A percentile compares a stretch with the other conserved stretches of the same genome.
phyloP scores from a whole-genome alignment of 2,113 vertebrate genomes.

The Bubo scandiacus region DNA sequence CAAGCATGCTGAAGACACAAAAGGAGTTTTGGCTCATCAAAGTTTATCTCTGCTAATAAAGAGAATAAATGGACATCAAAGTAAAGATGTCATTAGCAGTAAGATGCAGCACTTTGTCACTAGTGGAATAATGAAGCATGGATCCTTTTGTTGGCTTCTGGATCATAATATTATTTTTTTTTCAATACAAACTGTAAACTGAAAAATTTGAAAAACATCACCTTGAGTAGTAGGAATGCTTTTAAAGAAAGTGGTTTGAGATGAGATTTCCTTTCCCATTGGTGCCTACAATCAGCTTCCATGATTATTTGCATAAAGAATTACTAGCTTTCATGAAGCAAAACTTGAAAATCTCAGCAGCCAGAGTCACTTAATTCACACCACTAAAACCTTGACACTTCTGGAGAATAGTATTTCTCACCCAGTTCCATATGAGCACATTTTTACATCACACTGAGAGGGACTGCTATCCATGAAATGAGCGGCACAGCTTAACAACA shows the following conservation, averaged over 20 bases:
- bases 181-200: background rate
- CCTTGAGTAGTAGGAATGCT: background rate
- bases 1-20: background rate
- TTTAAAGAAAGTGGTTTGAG: background rate
- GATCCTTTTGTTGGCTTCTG: background rate
- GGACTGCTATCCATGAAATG: background rate
- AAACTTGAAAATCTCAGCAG: background rate
- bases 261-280: background rate
- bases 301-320: background rate
- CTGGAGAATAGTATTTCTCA: background rate
- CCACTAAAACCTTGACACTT: background rate
- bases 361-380: background rate
- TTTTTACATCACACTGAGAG: background rate
- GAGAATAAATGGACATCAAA: conserved; percentile 19
- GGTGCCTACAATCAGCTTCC: background rate
- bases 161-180: background rate
- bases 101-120: background rate
- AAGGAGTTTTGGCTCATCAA: conserved; percentile 31
- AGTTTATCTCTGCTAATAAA: conserved; percentile 49
- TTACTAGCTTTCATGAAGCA: background rate
- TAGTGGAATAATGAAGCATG: background rate
- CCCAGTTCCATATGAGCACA: background rate
- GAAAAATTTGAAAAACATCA: background rate
- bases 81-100: conserved; percentile 6
- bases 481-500: background rate